phyloP scores from a whole-genome alignment of 1,140 invertebrate species.

The Trachymyrmex septentrionalis region DNA sequence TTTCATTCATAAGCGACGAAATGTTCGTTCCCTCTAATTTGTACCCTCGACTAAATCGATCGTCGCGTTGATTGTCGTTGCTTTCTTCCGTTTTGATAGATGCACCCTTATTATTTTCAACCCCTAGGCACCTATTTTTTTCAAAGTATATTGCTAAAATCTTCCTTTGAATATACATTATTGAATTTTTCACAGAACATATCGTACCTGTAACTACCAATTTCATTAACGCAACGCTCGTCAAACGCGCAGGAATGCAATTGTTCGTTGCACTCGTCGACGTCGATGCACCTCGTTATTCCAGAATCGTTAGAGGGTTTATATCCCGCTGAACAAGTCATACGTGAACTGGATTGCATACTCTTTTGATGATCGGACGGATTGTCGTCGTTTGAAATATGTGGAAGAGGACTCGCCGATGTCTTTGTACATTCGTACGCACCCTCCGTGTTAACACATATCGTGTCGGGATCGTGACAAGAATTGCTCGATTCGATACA shows the following conservation, averaged over 20 bases:
- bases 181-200: neutral
- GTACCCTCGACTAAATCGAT: conserved; percentile 8
- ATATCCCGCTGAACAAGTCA: conserved; percentile 68
- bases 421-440: conserved; percentile 83
- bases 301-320: conserved; percentile 40
- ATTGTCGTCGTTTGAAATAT: conserved; percentile 65
- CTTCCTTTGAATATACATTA: neutral
- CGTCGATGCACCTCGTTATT: conserved; percentile 83
- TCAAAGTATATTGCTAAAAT: neutral
- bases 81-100: neutral
- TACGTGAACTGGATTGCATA: neutral
- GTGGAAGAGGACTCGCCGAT: neutral
- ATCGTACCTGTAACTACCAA: conserved; percentile 85
- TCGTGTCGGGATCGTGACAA: conserved; percentile 79
- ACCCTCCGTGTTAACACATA: conserved; percentile 86
- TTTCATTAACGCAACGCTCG: conserved; percentile 84
- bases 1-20: conserved; percentile 9
- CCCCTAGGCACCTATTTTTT: conserved; percentile 51
- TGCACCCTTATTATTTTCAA: neutral
- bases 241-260: conserved; percentile 79
- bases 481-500: conserved; percentile 82
- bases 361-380: conserved; percentile 73
- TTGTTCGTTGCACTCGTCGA: conserved; percentile 87
- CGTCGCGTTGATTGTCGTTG: neutral
- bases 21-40: neutral